These are phyloP conservation scores for Boloria selene DNA, from an alignment of 2,888 invertebrate species.

Conservation along the genomic window DNA sequence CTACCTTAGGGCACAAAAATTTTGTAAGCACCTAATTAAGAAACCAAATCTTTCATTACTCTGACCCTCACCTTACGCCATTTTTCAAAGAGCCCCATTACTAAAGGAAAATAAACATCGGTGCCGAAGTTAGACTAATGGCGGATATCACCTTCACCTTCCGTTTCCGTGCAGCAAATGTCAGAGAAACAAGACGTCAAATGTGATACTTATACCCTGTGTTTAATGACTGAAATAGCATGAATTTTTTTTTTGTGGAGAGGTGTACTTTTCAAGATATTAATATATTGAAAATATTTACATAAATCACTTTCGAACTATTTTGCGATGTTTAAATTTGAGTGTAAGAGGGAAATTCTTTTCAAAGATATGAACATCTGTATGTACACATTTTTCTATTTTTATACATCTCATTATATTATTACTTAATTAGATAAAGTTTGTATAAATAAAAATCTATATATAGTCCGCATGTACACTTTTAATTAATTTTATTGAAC, in stretches of 20 bases:
- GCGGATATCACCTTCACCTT: slow-evolving; percentile 61
- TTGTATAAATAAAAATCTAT: too few relatives aligned
- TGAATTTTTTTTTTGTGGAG: slow-evolving; percentile 1
- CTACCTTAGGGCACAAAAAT: background rate
- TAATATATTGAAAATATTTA: slow-evolving; percentile 48
- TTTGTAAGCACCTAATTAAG: slow-evolving; percentile 42
- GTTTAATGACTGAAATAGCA: slow-evolving; percentile 5
- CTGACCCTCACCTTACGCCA: slow-evolving; percentile 42
- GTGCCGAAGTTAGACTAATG: slow-evolving; percentile 49
- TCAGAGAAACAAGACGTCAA: background rate
- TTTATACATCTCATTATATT: slow-evolving; percentile 1
- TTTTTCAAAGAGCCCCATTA: slow-evolving; percentile 51
- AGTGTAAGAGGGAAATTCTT: slow-evolving; percentile 24
- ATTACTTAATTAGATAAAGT: too few relatives aligned
- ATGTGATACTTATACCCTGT: background rate
- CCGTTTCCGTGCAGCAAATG: slow-evolving; percentile 50
- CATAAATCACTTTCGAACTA: slow-evolving; percentile 44
- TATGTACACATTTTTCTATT: background rate
- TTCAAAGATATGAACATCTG: slow-evolving; percentile 31
- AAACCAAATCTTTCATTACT: slow-evolving; percentile 40
- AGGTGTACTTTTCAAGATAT: slow-evolving; percentile 42
- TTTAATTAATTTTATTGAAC: too few relatives aligned
- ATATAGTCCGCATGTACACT: too few relatives aligned
- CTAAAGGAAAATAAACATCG: slow-evolving; percentile 48
- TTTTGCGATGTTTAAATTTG: slow-evolving; percentile 29